Percentiles rank a stretch among this genome's conserved stretches.
These are phyloP conservation scores for Eulemur rubriventer DNA, from an alignment of 2,797 vertebrate species.

Conservation along the genomic window DNA sequence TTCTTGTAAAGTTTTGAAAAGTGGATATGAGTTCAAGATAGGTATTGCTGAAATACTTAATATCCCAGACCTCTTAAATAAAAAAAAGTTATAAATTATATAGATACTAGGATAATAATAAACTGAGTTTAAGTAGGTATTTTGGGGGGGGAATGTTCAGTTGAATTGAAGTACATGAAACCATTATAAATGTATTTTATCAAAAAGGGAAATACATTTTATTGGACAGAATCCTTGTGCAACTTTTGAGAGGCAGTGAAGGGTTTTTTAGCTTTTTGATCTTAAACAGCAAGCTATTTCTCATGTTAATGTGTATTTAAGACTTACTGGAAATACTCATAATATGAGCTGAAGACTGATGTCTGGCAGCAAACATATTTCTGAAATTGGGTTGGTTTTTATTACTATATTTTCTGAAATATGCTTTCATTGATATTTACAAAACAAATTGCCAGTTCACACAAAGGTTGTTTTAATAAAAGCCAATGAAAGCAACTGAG, in stretches of 20 bases:
- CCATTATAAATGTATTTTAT: conserved; percentile 55
- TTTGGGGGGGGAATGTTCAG: not conserved
- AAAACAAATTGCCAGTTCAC: conserved; percentile 85
- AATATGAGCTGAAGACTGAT: conserved; percentile 79
- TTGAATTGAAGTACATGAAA: not conserved
- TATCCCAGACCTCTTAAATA: not conserved
- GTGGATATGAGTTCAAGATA: not conserved
- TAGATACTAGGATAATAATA: conserved; percentile 26
- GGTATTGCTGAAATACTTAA: conserved; percentile 50
- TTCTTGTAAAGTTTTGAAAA: conserved; percentile 54
- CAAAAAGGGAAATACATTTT: conserved; percentile 65
- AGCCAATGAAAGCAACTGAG: conserved; percentile 79
- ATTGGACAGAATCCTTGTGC: conserved; percentile 53
- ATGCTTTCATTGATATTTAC: conserved; percentile 85
- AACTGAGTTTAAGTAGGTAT: conserved; percentile 50
- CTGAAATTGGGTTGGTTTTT: conserved; percentile 80
- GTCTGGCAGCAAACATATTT: conserved; percentile 80
- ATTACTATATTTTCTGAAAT: conserved; percentile 83
- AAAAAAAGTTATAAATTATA: conserved; percentile 33
- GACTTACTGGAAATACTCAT: conserved; percentile 83
- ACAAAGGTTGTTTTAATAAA: conserved; percentile 83
- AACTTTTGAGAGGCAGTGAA: conserved; percentile 72
- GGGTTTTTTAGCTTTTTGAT: conserved; percentile 78
- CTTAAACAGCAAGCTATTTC: conserved; percentile 80
- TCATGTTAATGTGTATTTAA: conserved; percentile 85